Percentiles rank a stretch among this genome's conserved stretches.
These are phyloP conservation scores for Tapirus terrestris DNA, from an alignment of 2,113 vertebrate species.

Conservation along the genomic window DNA sequence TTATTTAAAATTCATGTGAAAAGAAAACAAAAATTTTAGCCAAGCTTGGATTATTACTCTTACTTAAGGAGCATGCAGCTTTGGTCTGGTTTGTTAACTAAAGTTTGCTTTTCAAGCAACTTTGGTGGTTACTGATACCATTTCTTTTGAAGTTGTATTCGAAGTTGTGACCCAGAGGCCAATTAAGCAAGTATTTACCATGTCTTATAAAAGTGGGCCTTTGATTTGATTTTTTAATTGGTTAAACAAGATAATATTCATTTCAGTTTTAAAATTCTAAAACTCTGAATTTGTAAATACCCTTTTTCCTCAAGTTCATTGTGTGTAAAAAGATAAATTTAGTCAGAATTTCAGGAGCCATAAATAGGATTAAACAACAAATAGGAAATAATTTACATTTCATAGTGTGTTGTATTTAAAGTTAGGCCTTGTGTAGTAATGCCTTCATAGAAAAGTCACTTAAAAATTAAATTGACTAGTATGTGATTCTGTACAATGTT, in stretches of 20 bases:
- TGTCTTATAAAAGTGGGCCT: neutral
- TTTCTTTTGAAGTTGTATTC: neutral
- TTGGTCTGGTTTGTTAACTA: neutral
- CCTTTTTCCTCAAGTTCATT: neutral
- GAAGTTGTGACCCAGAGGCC: neutral
- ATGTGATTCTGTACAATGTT: neutral
- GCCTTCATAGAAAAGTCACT: neutral
- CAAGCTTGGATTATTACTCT: neutral
- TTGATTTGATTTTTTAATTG: neutral
- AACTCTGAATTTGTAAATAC: neutral
- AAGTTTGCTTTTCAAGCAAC: neutral
- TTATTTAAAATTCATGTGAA: neutral
- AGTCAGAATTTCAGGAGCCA: neutral
- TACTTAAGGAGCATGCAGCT: neutral
- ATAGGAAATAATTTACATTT: neutral
- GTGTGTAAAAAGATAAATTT: neutral
- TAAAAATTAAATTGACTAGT: neutral
- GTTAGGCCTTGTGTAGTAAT: neutral
- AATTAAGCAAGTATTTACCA: neutral
- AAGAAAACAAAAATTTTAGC: neutral
- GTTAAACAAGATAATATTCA: neutral
- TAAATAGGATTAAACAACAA: constrained; percentile 1
- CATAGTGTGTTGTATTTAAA: neutral
- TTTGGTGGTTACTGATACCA: neutral
- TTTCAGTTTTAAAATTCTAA: constrained; percentile 14